Evolutionary conservation across 1,140 invertebrate genomes (phyloP), one percentile per base, ranked within the genome.

Genomic region (Rhynchophorus ferrugineus): DNA sequence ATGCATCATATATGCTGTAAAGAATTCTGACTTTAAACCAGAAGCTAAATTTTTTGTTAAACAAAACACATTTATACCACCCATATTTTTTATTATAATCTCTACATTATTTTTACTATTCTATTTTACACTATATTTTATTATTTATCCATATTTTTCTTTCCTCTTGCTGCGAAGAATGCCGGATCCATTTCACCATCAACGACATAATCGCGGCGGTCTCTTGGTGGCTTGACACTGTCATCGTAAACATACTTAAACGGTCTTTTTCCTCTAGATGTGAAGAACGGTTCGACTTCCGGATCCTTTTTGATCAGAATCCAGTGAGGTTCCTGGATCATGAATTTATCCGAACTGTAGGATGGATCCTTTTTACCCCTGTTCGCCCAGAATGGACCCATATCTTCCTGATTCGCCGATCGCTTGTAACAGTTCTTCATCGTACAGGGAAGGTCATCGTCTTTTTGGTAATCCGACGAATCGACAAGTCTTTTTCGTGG

Each of bases 331-430:
- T 66, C 63, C 36, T 65, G 59, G 1, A 57, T 62, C 16, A 56
- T 65, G 20, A 67, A 37, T 9, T 21, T 47, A 7, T 54, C 56
- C 37, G 57, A 19, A 3, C 19, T 29, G 41, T 50, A 60, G 2
- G 16, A 56, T 0, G 61, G 60, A 52, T 64, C 60, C 43, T 61
- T 65, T 44, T 67, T 67, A n/a, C 65, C 66, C 34, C 66, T 47
- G 38, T 68, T 68, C 1, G 65, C 65, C 65, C 65, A 68, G 51
- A 68, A 68, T 18, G 66, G 65, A 0, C 64, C 65, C 13, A 57
- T 38, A n/a, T 68, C 62, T 3, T 56, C 59, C 36, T 60, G 55
- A 18, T 34, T 35, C 11, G 41, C 18, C 18, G 56, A 57, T 34
- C 63, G 44, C 42, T 59, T 60, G 1, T 59, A 29, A 43, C 61